A percentile compares a stretch with the other conserved stretches of the same genome.
These are phyloP conservation scores for Chironomus tentans DNA, from an alignment of 2,888 invertebrate species.

Conservation along the genomic window DNA sequence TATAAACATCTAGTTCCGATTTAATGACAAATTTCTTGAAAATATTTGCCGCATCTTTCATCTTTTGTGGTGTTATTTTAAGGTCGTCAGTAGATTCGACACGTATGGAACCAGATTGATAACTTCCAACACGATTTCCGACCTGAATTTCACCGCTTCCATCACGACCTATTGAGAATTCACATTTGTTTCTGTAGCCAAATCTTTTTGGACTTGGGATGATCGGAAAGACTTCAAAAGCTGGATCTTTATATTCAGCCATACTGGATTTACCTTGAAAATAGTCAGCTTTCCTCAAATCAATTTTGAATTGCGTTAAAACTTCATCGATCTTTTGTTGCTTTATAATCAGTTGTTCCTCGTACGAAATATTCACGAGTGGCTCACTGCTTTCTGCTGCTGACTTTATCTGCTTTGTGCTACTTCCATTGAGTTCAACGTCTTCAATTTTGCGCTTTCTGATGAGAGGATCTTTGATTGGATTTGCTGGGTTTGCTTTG, in stretches of 20 bases:
- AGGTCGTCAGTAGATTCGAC: slow-evolving; percentile 67
- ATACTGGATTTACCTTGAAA: slow-evolving; percentile 45
- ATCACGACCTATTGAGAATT: slow-evolving; percentile 78
- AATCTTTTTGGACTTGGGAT: slow-evolving; percentile 40
- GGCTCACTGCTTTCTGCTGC: slow-evolving; percentile 48
- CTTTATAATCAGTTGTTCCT: slow-evolving; percentile 60
- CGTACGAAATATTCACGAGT: slow-evolving; percentile 59
- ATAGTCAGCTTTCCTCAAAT: slow-evolving; percentile 51
- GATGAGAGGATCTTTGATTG: slow-evolving; percentile 81
- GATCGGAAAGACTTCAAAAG: slow-evolving; percentile 37
- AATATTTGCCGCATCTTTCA: slow-evolving; percentile 67
- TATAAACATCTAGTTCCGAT: slow-evolving; percentile 62
- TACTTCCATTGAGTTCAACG: slow-evolving; percentile 35
- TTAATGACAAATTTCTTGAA: slow-evolving; percentile 60
- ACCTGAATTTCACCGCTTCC: slow-evolving; percentile 46
- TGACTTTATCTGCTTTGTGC: slow-evolving; percentile 39
- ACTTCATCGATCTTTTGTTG: slow-evolving; percentile 53
- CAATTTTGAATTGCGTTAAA: slow-evolving; percentile 54
- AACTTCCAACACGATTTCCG: slow-evolving; percentile 84
- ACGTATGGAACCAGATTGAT: slow-evolving; percentile 71
- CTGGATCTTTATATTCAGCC: slow-evolving; percentile 10
- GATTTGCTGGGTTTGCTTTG: slow-evolving; percentile 55
- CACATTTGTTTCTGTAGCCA: slow-evolving; percentile 94
- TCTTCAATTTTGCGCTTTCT: slow-evolving; percentile 54
- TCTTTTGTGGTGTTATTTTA: slow-evolving; percentile 61